Evolutionary conservation across 1,140 invertebrate species (phyloP), one percentile per base, ranked within the genome.

Genomic region (Scaptomyza graminum): DNA sequence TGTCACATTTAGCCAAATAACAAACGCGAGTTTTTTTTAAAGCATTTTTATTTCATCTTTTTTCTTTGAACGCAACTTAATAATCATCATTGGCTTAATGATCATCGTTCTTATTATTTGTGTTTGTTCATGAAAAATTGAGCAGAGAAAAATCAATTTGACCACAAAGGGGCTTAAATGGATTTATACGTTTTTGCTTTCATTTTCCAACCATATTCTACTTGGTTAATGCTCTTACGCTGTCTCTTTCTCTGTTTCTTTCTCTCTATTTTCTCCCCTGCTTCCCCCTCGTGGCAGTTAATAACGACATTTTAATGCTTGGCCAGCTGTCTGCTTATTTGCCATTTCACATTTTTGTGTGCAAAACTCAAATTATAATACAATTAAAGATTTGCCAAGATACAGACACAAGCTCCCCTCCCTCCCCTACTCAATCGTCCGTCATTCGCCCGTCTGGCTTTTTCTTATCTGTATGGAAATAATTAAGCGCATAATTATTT

Each of bases 401-500:
- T 6, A 11, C 2, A 6, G 5, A 31, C 7, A 31, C 28, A 5
- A 5, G 0, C 28, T 1, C 5, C 5, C 28, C 7, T 25, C 25
- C 25, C 25, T n/a, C 18, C 18, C 18, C 1, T 22, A 22, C 18
- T 22, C 18, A 22, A 3, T 22, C 18, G 2, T 22, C 18, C 0
- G 2, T 3, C 0, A 22, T 3, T 22, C 4, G 18, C 18, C 18
- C 18, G 2, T 22, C 4, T 22, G 2, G 18, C 18, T 22, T 22
- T 3, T 22, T 22, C 18, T 3, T 22, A 22, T 22, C 0, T 22
- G 18, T 2, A 22, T 43, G 51, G 60, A 82, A 74, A 83, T 82
- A 82, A 83, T 82, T 82, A 82, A 61, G 74, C 79, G 75, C 59
- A 74, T 83, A 82, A 83, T 75, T 83, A 83, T 79, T 83, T 79